A percentile compares a stretch with the other conserved stretches of the same genome.
Evolutionary conservation across 2,888 invertebrate species (phyloP).

Genomic region (Pediacus dermestoides): DNA sequence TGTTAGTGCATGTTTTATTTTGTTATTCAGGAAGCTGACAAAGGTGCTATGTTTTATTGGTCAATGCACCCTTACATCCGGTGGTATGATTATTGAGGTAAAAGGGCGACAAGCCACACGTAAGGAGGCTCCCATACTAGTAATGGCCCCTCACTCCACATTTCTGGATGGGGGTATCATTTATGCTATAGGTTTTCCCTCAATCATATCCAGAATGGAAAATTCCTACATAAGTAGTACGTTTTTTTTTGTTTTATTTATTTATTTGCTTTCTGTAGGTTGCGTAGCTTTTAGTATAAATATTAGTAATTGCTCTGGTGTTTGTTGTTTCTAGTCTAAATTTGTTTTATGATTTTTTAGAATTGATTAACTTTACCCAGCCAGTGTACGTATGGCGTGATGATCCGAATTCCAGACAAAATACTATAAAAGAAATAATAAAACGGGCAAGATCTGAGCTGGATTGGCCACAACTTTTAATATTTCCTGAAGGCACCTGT

Average conservation of each 20-base stretch:
- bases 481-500: slow-evolving; percentile 96
- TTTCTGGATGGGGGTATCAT: slow-evolving; percentile 85
- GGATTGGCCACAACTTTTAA: slow-evolving; percentile 90
- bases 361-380: slow-evolving; percentile 89
- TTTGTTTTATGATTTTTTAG: too few species aligned
- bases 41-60: slow-evolving; percentile 71
- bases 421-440: slow-evolving; percentile 85
- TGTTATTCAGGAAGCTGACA: slow-evolving; percentile 54
- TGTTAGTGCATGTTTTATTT: too few species aligned
- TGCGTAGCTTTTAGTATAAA: too few species aligned
- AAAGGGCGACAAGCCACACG: slow-evolving; percentile 73
- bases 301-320: too few species aligned
- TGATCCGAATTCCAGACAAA: slow-evolving; percentile 87
- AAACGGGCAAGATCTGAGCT: slow-evolving; percentile 76
- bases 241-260: too few species aligned
- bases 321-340: too few species aligned
- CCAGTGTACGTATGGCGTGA: slow-evolving; percentile 93
- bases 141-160: slow-evolving; percentile 84
- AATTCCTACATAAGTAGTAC: slow-evolving; percentile 86
- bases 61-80: slow-evolving; percentile 69
- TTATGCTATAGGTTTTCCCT: slow-evolving; percentile 77
- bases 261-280: too few species aligned
- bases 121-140: slow-evolving; percentile 79
- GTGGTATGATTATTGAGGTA: slow-evolving; percentile 73
- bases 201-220: slow-evolving; percentile 78